Evolutionary conservation across 2,113 vertebrate genomes (phyloP).

Genomic region (Platysternon megacephalum): DNA sequence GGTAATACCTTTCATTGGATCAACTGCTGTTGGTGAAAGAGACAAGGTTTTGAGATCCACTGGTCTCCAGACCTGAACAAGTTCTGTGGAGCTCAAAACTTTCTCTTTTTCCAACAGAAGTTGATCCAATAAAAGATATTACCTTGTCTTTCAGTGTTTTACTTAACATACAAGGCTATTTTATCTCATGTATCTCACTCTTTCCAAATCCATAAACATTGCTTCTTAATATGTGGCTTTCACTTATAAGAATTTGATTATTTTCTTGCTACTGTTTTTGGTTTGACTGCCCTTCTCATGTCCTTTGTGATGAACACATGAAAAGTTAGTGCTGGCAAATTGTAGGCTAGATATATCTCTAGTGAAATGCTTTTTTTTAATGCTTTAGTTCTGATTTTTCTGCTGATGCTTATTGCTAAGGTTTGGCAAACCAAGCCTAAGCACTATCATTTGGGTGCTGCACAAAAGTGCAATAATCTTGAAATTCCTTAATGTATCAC

Average conservation of each 20-base stretch:
- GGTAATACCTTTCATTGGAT: not conserved
- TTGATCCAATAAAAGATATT: not conserved
- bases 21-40: no score
- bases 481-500: not conserved
- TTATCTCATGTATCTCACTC: not conserved
- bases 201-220: not conserved
- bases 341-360: not conserved
- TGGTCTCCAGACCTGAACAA: not conserved
- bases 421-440: not conserved
- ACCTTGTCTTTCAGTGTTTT: not conserved
- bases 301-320: not conserved
- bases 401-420: not conserved
- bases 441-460: not conserved
- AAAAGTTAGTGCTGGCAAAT: not conserved
- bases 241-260: not conserved
- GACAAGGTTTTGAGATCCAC: not conserved
- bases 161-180: not conserved
- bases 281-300: not conserved
- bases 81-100: not conserved
- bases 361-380: not conserved
- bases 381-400: not conserved
- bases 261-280: not conserved
- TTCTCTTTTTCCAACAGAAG: not conserved
- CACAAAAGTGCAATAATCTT: not conserved
- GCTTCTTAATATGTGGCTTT: not conserved